Evolutionary conservation across 2,113 vertebrate genomes (phyloP).

Genomic region (Manacus vitellinus): DNA sequence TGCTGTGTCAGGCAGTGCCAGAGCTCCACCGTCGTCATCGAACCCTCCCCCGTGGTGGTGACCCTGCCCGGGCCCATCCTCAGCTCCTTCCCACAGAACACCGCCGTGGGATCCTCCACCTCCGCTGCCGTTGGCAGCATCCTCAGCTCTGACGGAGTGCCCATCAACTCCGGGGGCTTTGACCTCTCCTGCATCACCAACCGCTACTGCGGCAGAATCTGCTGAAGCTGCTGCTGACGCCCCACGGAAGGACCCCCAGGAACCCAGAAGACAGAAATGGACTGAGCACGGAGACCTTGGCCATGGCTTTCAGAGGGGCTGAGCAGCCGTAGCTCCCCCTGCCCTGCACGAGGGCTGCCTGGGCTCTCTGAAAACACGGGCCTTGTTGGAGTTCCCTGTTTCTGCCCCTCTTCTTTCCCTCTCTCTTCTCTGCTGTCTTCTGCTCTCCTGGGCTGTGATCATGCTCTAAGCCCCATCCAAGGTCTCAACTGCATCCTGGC

Average conservation of each 20-base stretch:
- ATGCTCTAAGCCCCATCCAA: neutral
- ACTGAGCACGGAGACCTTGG: neutral
- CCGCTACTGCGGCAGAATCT: neutral
- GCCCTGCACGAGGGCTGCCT: accelerated
- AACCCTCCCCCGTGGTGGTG: accelerated
- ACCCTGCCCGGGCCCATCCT: neutral
- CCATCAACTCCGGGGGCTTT: neutral
- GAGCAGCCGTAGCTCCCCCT: neutral
- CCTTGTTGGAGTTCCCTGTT: neutral
- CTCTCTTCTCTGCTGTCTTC: neutral
- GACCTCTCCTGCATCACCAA: neutral
- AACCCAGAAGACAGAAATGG: neutral
- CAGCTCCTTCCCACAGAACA: neutral
- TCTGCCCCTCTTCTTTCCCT: neutral
- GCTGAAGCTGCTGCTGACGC: neutral
- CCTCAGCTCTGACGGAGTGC: neutral
- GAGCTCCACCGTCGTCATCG: accelerated
- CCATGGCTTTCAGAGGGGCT: neutral
- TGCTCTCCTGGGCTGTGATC: neutral
- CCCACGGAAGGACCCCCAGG: neutral
- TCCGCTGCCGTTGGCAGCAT: neutral
- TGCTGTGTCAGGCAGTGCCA: neutral
- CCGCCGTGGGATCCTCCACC: neutral
- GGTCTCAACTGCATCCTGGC: neutral
- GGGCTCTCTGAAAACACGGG: neutral